Conservation (phyloP, 2,797 vertebrate genomes). For the Phrynocephalus forsythii region DNA sequence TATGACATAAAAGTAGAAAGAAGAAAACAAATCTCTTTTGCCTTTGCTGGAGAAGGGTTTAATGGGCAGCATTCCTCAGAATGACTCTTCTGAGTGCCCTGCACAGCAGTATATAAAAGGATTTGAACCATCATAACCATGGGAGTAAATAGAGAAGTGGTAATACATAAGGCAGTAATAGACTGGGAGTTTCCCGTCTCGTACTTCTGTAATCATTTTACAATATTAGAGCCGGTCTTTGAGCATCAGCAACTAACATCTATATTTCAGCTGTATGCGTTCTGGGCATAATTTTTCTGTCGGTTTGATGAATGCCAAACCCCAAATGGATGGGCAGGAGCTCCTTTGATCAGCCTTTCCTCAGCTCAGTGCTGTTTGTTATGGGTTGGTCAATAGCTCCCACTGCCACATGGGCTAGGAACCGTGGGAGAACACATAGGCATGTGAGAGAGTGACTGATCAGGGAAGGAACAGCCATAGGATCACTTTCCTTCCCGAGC, state of each 20-base stretch:
- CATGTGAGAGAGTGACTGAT: background rate
- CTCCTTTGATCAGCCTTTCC: background rate
- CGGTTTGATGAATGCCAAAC: background rate
- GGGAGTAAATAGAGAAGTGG: background rate
- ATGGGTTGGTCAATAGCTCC: background rate
- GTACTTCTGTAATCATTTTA: background rate
- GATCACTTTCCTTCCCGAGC: too few species aligned
- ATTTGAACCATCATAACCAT: conserved; percentile 26
- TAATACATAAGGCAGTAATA: conserved; percentile 3
- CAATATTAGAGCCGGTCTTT: background rate
- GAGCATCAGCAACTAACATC: background rate
- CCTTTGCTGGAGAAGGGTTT: conserved; percentile 20
- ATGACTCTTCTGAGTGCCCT: conserved; percentile 35
- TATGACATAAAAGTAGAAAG: conserved; percentile 21
- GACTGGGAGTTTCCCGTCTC: conserved; percentile 1
- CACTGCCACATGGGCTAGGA: background rate
- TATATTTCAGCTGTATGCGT: background rate
- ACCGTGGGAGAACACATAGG: background rate
- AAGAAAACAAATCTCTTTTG: conserved; percentile 10
- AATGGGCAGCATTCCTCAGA: conserved; percentile 35
- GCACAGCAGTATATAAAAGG: conserved; percentile 32
- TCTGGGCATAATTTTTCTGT: background rate
- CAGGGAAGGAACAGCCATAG: background rate
- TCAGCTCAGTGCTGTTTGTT: background rate
- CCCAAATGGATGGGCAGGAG: background rate